phyloP scores from a whole-genome alignment of 2,888 invertebrate species.

The Aphrophora alni region DNA sequence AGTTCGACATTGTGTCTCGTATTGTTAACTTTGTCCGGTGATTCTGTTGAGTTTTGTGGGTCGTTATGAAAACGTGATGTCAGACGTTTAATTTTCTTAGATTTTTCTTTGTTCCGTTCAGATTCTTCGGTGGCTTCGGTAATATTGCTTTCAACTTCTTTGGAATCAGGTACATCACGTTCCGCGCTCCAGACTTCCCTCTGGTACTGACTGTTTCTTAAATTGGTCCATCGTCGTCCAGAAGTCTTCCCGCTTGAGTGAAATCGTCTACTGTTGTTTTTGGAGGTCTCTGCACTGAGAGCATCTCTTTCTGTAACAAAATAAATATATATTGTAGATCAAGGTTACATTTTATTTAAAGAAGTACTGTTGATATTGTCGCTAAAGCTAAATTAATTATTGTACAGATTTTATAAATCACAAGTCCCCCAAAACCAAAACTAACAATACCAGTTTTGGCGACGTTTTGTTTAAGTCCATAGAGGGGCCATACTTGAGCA shows the following conservation, averaged over 20 bases:
- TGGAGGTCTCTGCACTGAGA: background rate
- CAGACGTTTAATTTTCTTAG: constrained; percentile 22
- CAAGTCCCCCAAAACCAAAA: too few species aligned
- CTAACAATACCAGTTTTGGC: too few species aligned
- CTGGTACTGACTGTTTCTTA: constrained; percentile 44
- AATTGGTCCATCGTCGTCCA: constrained; percentile 42
- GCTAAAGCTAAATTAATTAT: too few species aligned
- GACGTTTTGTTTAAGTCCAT: too few species aligned
- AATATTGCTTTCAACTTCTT: background rate
- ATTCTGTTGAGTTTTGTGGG: background rate
- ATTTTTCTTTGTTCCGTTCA: constrained; percentile 29
- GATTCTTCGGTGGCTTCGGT: background rate
- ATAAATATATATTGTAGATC: background rate
- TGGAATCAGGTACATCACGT: background rate
- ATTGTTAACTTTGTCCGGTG: background rate
- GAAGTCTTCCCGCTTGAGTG: background rate
- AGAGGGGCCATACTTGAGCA: too few species aligned
- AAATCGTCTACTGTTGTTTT: background rate
- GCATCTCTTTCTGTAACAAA: background rate
- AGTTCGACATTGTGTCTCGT: background rate
- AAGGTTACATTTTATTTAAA: too few species aligned
- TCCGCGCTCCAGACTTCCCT: constrained; percentile 43
- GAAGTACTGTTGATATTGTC: too few species aligned
- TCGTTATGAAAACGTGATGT: background rate
- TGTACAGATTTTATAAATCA: too few species aligned